Conservation (phyloP, 2,797 vertebrate genomes). For the Enteromius unitaeniatus region DNA sequence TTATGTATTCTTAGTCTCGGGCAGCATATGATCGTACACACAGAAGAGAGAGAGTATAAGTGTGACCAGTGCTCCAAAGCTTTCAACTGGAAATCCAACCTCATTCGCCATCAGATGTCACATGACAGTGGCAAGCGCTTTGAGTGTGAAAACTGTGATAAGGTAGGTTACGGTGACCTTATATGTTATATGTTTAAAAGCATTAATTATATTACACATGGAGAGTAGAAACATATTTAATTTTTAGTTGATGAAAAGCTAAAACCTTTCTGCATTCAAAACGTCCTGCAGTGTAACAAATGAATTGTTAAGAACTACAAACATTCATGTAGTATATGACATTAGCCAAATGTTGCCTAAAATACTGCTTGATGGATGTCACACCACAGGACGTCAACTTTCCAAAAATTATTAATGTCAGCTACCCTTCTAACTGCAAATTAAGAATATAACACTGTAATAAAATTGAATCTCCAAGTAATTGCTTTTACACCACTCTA, state of each 20-base stretch:
- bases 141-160: slow-evolving; percentile 99
- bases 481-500: neutral
- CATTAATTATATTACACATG: neutral
- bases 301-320: neutral
- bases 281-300: neutral
- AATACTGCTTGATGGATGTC: slow-evolving; percentile 25
- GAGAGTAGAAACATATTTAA: neutral
- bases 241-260: neutral
- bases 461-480: neutral
- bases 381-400: slow-evolving; percentile 17
- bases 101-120: slow-evolving; percentile 99
- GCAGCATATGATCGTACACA: slow-evolving; percentile 98
- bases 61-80: slow-evolving; percentile 99
- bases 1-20: slow-evolving; percentile 83
- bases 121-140: slow-evolving; percentile 99
- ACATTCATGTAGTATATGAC: slow-evolving; percentile 5
- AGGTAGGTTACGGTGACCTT: slow-evolving; percentile 81
- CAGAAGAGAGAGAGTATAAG: slow-evolving; percentile 96
- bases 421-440: slow-evolving; percentile 26
- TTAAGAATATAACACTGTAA: slow-evolving; percentile 3
- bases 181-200: slow-evolving; percentile 6
- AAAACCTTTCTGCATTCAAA: neutral
- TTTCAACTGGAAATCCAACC: slow-evolving; percentile 99
- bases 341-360: slow-evolving; percentile 12
- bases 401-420: slow-evolving; percentile 5